Conservation (phyloP, 2,113 vertebrate genomes). For the Megaceryle torquata region DNA sequence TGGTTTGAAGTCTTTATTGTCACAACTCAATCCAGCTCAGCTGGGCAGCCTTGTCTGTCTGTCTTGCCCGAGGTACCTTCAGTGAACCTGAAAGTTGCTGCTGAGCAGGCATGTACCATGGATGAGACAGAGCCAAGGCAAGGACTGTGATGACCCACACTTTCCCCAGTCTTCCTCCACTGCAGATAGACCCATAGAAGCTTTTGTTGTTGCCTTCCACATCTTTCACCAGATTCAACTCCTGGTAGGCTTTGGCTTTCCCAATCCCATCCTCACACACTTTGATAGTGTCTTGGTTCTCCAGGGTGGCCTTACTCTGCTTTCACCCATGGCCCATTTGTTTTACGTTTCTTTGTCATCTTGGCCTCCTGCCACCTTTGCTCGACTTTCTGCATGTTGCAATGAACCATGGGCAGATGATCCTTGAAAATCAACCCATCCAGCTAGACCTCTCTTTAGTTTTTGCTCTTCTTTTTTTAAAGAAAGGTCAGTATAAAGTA, state of each 20-base stretch:
- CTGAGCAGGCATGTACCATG: rapidly evolving
- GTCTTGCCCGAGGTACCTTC: not conserved
- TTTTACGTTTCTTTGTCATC: not conserved
- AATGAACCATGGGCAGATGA: rapidly evolving
- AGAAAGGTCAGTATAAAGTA: not conserved
- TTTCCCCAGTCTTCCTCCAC: not conserved
- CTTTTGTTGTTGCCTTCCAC: not conserved
- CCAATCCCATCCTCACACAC: not conserved
- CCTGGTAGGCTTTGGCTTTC: not conserved
- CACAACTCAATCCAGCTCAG: not conserved
- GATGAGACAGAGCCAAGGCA: not conserved
- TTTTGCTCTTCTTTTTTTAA: not conserved
- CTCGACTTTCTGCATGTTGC: not conserved
- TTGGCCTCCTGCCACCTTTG: not conserved
- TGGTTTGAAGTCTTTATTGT: not conserved
- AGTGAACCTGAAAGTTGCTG: not conserved
- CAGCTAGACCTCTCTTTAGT: not conserved
- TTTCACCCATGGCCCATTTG: not conserved
- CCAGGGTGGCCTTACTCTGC: not conserved
- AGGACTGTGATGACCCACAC: not conserved
- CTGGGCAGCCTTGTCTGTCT: not conserved
- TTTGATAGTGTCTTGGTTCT: not conserved
- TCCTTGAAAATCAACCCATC: not conserved
- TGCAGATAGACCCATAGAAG: not conserved
- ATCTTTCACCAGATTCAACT: not conserved